Evolutionary conservation across 2,888 invertebrate species (phyloP), one percentile per base, ranked within the genome.

Genomic region (Drosophila vallismaia): DNA sequence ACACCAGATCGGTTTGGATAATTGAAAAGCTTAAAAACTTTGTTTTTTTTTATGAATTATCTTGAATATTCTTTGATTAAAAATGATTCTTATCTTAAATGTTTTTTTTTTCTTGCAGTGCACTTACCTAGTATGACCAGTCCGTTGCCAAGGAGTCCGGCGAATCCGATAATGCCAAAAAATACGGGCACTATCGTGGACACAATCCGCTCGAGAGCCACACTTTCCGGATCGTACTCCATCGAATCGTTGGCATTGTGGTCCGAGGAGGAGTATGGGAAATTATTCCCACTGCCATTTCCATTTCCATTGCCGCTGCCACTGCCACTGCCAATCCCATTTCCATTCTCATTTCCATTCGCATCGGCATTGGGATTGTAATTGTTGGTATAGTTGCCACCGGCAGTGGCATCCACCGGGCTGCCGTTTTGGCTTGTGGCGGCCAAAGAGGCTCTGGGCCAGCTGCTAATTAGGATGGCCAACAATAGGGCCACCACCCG

Each of bases 101-200:
- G 0, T 33, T n/a, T 1, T 33, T 36, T 36, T 36, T 19, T 44
- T 45, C n/a, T 10, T 2, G 4, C n/a, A 26, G 33, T 55, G 26
- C 48, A 62, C 91, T 91, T 76, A 92, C 92, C 92, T 59, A 97
- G 92, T 29, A 98, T 97, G 24, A 98, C 97, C 68, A 98, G 92
- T 0, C 95, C 94, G 91, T 98, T 98, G 67, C 98, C 98, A 55
- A 97, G 93, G 7, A 98, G 92, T n/a, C 98, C 98, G 38, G 97
- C 94, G 31, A 97, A 93, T 54, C 96, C 95, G 45, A 68, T 64
- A 54, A 70, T 68, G 56, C 68, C 57, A 9, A 64, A 64, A 7
- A 64, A 64, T 5, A 64, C 62, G 7, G 63, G 63, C 29, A 64
- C 63, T 62, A 64, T 64, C n/a, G 63, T 64, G 26, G 63, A 64